Percentiles rank a stretch among this genome's conserved stretches.
These are phyloP conservation scores for Ornithoptera alexandrae DNA, from an alignment of 2,888 invertebrate genomes.

Conservation along the genomic window DNA sequence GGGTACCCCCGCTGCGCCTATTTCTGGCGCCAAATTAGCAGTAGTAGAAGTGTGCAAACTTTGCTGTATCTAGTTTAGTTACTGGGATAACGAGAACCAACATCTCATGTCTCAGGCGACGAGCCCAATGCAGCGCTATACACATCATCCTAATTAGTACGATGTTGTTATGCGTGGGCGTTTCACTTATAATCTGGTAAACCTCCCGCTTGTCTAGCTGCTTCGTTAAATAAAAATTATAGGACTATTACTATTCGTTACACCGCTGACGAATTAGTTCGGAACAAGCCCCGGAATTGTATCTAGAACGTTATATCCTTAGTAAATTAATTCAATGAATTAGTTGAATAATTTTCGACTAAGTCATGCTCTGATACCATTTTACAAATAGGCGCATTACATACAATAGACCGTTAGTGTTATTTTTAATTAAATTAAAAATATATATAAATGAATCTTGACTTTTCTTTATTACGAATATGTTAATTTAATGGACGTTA, in stretches of 20 bases:
- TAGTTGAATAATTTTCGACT: conserved; percentile 2
- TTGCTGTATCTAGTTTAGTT: too few relatives aligned
- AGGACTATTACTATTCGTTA: not conserved
- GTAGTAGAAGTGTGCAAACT: too few relatives aligned
- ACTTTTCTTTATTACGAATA: not conserved
- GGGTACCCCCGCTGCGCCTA: too few relatives aligned
- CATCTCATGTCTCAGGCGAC: too few relatives aligned
- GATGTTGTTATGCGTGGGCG: too few relatives aligned
- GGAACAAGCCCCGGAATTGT: conserved; percentile 2
- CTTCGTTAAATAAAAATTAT: not conserved
- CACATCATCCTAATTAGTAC: too few relatives aligned
- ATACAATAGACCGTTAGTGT: not conserved
- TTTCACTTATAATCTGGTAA: too few relatives aligned
- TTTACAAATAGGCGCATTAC: not conserved
- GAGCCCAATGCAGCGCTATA: too few relatives aligned
- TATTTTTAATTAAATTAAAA: not conserved
- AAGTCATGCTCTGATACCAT: conserved; percentile 22
- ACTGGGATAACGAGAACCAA: too few relatives aligned
- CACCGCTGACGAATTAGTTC: not conserved
- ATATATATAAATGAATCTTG: not conserved
- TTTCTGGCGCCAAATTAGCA: too few relatives aligned
- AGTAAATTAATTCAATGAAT: conserved; percentile 1
- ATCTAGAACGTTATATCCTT: conserved; percentile 11
- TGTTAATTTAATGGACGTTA: not conserved
- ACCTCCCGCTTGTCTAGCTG: too few relatives aligned